Evolutionary conservation across 35 echinoderm and acorn worm species (phyloP), one percentile per base, ranked within the genome.

Genomic region (Stichopus chloronotus): DNA sequence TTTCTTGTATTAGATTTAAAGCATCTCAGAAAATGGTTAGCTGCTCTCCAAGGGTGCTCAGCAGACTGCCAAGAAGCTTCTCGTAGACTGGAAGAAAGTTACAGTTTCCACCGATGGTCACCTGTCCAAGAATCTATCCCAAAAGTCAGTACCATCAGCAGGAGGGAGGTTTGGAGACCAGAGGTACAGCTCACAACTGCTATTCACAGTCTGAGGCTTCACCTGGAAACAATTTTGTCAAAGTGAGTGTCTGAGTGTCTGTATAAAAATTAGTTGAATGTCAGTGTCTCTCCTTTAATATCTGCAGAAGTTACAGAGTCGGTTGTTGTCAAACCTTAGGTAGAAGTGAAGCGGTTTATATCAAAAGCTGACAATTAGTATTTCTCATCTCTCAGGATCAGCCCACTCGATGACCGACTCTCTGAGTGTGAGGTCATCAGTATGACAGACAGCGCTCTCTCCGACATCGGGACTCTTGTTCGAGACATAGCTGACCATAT

Each of bases 181-280:
- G 60, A 84, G 20, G 63, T 79, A 9, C 86, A 90, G 30, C 61
- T 89, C 5, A 58, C 25, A 12, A 90, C 76, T 53, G 93, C 93
- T 94, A 20, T 94, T 5, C 86, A 88, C 52, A 94, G 93, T 57
- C 87, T 94, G 9, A 79, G 93, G 90, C 78, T 94, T 9, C 93
- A 94, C 86, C 77, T 90, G 9, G 93, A 94, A 59, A 78, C 93
- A 63, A 61, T 57, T 53, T 87, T 94, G 24, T 56, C 68, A 78
- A 90, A 87, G 93, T 94, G 56, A 89, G 80, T 0, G 22, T 20
- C 24, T 94, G 56, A 89, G 80, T 0, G 22, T 20, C 24, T 53
- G 25, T 53, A 83, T 83, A 14, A 5, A 9, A 81, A 65, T 11
- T 20, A 19, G n/a, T 43, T 21, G 25, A 8, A 19, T 65, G 14